Percentiles rank a stretch among this genome's conserved stretches.
phyloP scores from a whole-genome alignment of 2,113 vertebrate genomes.

The Platanista minor region DNA sequence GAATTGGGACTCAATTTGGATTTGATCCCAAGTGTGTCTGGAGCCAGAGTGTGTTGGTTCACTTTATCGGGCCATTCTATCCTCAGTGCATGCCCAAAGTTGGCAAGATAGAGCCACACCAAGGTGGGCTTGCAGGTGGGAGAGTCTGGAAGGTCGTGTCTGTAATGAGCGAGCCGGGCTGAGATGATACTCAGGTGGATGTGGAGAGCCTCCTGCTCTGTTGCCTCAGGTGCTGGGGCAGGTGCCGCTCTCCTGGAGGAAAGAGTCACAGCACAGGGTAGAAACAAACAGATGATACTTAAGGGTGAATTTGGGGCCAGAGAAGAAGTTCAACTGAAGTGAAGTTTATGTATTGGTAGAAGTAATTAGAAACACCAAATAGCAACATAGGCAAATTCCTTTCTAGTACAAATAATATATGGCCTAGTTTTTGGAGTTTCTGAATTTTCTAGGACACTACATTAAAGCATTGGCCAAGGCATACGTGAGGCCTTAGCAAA shows the following conservation, averaged over 20 bases:
- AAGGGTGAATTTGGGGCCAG: background rate
- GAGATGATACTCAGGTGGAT: too few species aligned
- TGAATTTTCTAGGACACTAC: background rate
- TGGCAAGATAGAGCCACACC: background rate
- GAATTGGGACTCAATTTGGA: background rate
- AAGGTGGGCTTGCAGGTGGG: too few species aligned
- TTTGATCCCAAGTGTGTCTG: background rate
- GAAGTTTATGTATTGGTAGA: background rate
- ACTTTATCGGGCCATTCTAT: fast-evolving
- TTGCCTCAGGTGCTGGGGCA: background rate
- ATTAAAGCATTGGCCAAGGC: background rate
- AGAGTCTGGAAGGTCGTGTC: background rate
- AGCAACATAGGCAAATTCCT: background rate
- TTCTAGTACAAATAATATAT: background rate
- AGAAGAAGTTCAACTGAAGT: background rate
- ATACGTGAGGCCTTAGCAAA: background rate
- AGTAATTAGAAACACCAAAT: background rate
- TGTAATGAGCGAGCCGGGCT: background rate
- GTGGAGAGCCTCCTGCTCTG: background rate
- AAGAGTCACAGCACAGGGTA: background rate
- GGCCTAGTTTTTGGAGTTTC: background rate
- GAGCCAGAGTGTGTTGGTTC: too few species aligned
- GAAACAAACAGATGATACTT: background rate
- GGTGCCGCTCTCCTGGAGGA: background rate
- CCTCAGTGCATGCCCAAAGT: background rate